Conservation (phyloP, 2,113 vertebrate species). For the Pterocles burchelli region DNA sequence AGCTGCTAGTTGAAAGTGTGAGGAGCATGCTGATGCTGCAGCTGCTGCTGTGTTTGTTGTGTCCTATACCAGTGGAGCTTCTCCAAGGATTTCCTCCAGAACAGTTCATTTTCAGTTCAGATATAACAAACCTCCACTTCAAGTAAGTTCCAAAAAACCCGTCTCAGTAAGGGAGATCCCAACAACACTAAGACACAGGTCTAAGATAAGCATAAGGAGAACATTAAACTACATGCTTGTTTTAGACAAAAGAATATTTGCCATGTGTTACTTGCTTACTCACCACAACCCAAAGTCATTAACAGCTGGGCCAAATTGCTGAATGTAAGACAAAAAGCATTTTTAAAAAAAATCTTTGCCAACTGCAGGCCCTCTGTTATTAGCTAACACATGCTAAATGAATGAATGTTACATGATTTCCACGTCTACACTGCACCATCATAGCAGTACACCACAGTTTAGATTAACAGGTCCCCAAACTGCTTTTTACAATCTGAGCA, state of each 20-base stretch:
- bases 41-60: constrained; percentile 7
- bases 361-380: not conserved
- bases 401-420: not conserved
- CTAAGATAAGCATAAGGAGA: not conserved
- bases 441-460: not conserved
- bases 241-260: not conserved
- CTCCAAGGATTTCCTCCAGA: constrained; percentile 10
- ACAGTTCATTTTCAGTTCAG: not conserved
- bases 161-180: not conserved
- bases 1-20: constrained; percentile 33
- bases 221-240: not conserved
- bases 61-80: not conserved
- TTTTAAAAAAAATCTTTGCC: not conserved
- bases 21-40: constrained; percentile 47
- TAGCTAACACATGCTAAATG: not conserved
- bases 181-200: not conserved
- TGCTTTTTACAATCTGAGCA: not conserved
- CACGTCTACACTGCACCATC: not conserved
- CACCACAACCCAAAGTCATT: not conserved
- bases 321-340: not conserved
- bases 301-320: not conserved
- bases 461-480: not conserved
- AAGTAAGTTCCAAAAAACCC: not conserved
- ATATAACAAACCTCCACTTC: not conserved
- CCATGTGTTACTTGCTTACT: not conserved